phyloP scores from a whole-genome alignment of 2,797 vertebrate species.

The Pteronotus mesoamericanus region DNA sequence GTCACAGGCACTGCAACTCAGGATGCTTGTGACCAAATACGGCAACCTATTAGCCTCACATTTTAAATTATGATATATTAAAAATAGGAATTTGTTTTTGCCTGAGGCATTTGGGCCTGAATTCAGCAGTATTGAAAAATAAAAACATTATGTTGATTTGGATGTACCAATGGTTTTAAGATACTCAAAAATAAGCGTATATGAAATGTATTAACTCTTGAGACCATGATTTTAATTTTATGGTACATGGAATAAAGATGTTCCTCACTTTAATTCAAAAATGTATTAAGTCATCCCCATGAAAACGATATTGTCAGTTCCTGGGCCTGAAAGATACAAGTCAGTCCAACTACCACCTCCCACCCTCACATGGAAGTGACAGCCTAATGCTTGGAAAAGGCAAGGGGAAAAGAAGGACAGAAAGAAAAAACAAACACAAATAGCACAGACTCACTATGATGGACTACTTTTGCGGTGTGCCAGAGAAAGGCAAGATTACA shows the following conservation, averaged over 20 bases:
- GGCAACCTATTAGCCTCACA: neutral
- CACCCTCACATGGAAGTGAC: neutral
- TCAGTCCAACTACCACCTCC: neutral
- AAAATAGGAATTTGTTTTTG: slow-evolving; percentile 27
- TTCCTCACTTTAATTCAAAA: slow-evolving; percentile 11
- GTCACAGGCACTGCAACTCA: neutral
- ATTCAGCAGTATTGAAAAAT: slow-evolving; percentile 9
- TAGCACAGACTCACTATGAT: neutral
- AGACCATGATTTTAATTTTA: neutral
- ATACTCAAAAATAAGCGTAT: slow-evolving; percentile 30
- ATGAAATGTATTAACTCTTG: slow-evolving; percentile 14
- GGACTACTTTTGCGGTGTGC: neutral
- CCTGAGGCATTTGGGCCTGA: neutral
- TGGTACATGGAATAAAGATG: neutral
- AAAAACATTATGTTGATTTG: slow-evolving; percentile 31
- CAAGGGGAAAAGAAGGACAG: neutral
- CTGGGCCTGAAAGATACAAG: neutral
- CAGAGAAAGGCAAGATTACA: neutral
- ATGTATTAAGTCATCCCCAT: slow-evolving; percentile 1
- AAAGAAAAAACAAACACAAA: neutral
- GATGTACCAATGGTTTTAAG: neutral
- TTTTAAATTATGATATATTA: slow-evolving; percentile 24
- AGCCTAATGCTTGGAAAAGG: neutral
- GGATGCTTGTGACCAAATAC: neutral
- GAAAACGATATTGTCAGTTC: slow-evolving; percentile 21